Evolutionary conservation across 1,140 invertebrate species (phyloP), one percentile per base, ranked within the genome.

Genomic region (Pissodes strobi): DNA sequence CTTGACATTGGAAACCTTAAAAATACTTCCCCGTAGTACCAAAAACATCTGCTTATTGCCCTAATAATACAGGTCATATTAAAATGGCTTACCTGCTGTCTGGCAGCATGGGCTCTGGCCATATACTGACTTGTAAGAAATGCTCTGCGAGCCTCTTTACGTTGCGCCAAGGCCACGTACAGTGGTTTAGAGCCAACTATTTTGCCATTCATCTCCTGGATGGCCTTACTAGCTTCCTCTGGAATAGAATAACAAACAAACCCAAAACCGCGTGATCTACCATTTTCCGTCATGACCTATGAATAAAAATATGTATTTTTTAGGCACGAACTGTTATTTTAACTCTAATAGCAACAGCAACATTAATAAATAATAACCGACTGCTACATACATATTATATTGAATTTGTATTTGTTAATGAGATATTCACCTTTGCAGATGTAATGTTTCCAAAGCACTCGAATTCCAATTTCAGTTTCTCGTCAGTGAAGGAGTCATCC

Each of bases 211-310:
- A 99, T 97, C 76, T 97, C 97, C 1, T 96, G 98, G 1, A 99
- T 96, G 59, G 97, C 98, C 79, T 98, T 98, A 3, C 95, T 98
- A 1, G 98, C 97, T 82, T 99, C 97, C 79, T 99, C 95, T 0
- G 96, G 93, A 12, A 93, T 90, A 39, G 93, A 96, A 77, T 99
- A 99, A 81, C 98, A 99, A 2, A 99, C 98, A 80, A 99, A 99
- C 13, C 98, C 98, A 80, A 99, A 99, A 22, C 98, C 98, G 82
- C 98, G 98, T 74, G 91, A 93, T 56, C 91, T 87, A 12, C 91
- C 92, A 71, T 94, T 92, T 73, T 97, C 94, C 76, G 91, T 84
- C 94, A 97, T 97, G 0, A 95, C 46, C 61, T 18, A 17, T 18
- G 4, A 18, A 19, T 4, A 3, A 3, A 3, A 5, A 9, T 46